These are phyloP conservation scores for Cryptocephalus moraei DNA, from an alignment of 2,888 invertebrate genomes.

Conservation along the genomic window DNA sequence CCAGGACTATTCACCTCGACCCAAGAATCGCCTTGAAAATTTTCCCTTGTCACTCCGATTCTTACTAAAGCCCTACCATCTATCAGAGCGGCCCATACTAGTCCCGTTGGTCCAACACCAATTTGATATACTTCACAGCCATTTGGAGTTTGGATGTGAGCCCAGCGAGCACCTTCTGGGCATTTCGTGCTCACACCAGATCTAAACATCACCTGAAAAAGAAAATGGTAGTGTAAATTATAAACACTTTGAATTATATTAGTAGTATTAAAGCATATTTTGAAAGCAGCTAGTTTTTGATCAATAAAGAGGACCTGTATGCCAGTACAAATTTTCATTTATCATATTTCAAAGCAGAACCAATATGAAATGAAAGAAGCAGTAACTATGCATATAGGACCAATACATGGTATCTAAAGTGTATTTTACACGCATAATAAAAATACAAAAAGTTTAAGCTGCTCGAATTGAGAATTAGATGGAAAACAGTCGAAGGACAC, in stretches of 20 bases:
- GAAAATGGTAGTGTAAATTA: not conserved
- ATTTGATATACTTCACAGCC: conserved; percentile 78
- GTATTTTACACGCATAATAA: too few relatives aligned
- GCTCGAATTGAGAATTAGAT: too few relatives aligned
- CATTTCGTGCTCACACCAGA: conserved; percentile 68
- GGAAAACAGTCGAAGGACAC: too few relatives aligned
- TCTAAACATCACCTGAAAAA: conserved; percentile 66
- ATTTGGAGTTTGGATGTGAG: conserved; percentile 61
- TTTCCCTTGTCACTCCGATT: conserved; percentile 72
- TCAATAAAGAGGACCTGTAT: too few relatives aligned
- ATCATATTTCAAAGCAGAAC: too few relatives aligned
- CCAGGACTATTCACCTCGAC: conserved; percentile 69
- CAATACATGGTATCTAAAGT: too few relatives aligned
- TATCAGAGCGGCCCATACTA: conserved; percentile 80
- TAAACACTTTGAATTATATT: not conserved
- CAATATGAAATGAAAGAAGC: too few relatives aligned
- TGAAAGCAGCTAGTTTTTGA: too few relatives aligned
- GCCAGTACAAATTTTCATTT: too few relatives aligned
- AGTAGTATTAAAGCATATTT: not conserved
- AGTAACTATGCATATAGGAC: too few relatives aligned
- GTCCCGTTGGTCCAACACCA: conserved; percentile 74
- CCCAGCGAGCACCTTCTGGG: conserved; percentile 85
- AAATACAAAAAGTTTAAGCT: too few relatives aligned
- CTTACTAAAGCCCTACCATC: conserved; percentile 76
- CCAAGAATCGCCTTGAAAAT: conserved; percentile 59